phyloP scores from a whole-genome alignment of 2,113 vertebrate genomes.

The Mustela nigripes region DNA sequence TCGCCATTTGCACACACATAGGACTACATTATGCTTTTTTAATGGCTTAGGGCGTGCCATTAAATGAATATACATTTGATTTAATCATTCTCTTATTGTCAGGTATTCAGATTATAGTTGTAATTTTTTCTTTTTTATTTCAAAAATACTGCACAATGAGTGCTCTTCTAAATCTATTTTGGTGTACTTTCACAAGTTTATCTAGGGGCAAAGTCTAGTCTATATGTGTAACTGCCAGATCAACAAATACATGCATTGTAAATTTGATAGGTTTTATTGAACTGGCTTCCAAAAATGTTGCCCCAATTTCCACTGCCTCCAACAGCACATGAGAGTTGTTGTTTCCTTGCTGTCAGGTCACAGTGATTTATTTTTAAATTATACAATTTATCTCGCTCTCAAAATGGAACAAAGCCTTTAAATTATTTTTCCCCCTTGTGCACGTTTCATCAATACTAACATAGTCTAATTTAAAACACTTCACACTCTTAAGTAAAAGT shows the following conservation, averaged over 20 bases:
- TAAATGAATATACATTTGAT: not conserved
- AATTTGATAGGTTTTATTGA: not conserved
- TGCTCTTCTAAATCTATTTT: not conserved
- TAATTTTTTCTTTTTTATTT: constrained; percentile 38
- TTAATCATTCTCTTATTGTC: not conserved
- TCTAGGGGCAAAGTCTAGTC: not conserved
- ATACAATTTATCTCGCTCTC: constrained; percentile 63
- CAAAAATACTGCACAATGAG: not conserved
- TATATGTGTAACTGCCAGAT: not conserved
- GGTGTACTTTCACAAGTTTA: not conserved
- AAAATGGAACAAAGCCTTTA: constrained; percentile 73
- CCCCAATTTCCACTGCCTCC: not conserved
- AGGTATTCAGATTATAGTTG: not conserved
- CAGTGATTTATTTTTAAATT: constrained; percentile 65
- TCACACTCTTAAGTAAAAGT: constrained; percentile 83
- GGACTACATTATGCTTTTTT: not conserved
- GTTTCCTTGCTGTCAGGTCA: constrained; percentile 17
- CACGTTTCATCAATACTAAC: constrained; percentile 79
- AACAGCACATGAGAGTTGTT: not conserved
- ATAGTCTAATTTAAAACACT: constrained; percentile 82
- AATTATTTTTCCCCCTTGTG: constrained; percentile 58
- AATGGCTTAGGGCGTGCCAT: not conserved
- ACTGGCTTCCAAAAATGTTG: not conserved
- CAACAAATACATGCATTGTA: not conserved
- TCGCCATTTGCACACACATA: not conserved